Evolutionary conservation across 30 jellyfish, hydroid and myxozoan species (phyloP), one percentile per base, ranked within the genome.

Genomic region (Aurelia sp.): DNA sequence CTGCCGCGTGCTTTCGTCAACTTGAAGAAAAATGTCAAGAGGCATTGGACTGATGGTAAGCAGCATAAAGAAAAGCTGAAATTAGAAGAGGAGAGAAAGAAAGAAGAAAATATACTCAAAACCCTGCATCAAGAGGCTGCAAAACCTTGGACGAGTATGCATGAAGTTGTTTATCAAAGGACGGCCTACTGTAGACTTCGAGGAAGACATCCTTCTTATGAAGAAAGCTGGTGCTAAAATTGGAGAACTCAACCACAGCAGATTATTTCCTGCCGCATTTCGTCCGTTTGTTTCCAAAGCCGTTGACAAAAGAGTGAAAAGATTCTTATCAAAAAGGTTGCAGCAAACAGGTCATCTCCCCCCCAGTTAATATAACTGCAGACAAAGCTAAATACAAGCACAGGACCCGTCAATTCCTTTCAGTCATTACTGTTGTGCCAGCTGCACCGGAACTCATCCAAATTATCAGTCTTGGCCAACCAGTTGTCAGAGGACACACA

Each of bases 281-380:
- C 76, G 76, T 65, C 52, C 76, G 1, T 65, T 65, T 65, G 76
- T 65, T 7, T 65, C 76, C 76, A 65, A 65, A 23, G 76, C 76
- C 7, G 76, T 65, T 4, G 57, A 65, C 76, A 23, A 65, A 65
- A 65, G 76, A 65, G 76, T 65, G 76, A 65, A 3, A 20, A 23
- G 19, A 65, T 65, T 65, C 47, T 65, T 65, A 20, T 65, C 76
- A 65, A 57, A 16, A 65, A 65, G 15, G 17, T 65, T 65, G 47
- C 76, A 15, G 76, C 76, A 65, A 16, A 65, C 76, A 0, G 76
- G 47, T 65, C 76, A 65, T 6, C 67, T 58, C 17, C 67, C 67
- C 67, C 30, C 67, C 67, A 17, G 30, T 58, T 58, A 58, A 58
- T 15, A 58, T 65, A 17, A 65, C 76, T 6, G 76, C 76, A 19